Percentiles rank a stretch among this genome's conserved stretches.
These are phyloP conservation scores for Carapus acus DNA, from an alignment of 2,797 vertebrate genomes.

Conservation along the genomic window DNA sequence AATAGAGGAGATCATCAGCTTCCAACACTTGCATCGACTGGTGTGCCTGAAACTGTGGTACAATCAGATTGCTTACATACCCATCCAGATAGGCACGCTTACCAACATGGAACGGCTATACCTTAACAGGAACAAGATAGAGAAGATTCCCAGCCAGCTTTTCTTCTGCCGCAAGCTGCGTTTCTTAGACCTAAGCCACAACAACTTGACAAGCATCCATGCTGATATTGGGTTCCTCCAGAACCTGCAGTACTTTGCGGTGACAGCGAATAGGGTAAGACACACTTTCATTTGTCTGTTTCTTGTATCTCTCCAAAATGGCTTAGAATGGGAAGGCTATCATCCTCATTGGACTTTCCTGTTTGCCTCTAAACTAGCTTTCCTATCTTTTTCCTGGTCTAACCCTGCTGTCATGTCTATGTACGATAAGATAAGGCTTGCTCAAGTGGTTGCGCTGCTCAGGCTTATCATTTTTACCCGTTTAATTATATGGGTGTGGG, in stretches of 20 bases:
- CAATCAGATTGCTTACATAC: conserved; percentile 98
- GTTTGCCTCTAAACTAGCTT: too few relatives aligned
- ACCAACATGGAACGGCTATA: conserved; percentile 91
- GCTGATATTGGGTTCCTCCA: conserved; percentile 87
- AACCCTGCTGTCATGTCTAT: too few relatives aligned
- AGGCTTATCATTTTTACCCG: too few relatives aligned
- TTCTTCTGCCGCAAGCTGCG: conserved; percentile 95
- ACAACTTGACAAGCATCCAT: conserved; percentile 88
- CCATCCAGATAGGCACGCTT: conserved; percentile 92
- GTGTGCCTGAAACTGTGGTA: conserved; percentile 93
- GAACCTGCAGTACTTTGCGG: conserved; percentile 90
- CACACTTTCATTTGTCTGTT: too few relatives aligned
- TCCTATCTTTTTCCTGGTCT: too few relatives aligned
- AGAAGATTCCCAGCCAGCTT: conserved; percentile 91
- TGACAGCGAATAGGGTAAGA: conserved; percentile 93
- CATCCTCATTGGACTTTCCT: too few relatives aligned
- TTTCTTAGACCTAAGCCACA: conserved; percentile 94
- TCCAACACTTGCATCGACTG: conserved; percentile 95
- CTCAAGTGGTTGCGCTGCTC: too few relatives aligned
- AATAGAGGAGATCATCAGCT: conserved; percentile 98
- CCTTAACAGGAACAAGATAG: conserved; percentile 96
- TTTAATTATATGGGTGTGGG: too few relatives aligned
- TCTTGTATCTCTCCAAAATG: too few relatives aligned
- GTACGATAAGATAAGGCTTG: too few relatives aligned
- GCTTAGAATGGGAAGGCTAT: too few relatives aligned